Evolutionary conservation across 2,888 invertebrate genomes (phyloP).

Genomic region (Fissipunctia ypsillon): DNA sequence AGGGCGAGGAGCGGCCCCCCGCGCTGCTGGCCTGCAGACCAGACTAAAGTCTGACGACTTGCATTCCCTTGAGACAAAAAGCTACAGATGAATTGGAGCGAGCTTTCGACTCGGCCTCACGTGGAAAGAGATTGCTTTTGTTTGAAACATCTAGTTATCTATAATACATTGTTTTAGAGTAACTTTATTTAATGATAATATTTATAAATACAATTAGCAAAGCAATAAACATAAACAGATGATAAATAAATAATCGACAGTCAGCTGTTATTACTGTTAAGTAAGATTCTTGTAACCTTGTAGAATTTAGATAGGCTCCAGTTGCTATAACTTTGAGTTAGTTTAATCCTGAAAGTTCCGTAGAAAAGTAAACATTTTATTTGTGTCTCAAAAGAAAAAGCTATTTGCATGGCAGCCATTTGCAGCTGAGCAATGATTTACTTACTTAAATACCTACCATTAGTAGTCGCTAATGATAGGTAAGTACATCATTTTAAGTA

Average conservation of each 20-base stretch:
- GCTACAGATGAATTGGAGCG: constrained; percentile 85
- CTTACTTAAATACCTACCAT: too few relatives aligned
- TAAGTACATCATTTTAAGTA: not conserved
- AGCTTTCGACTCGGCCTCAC: constrained; percentile 74
- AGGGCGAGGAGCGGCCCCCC: constrained; percentile 86
- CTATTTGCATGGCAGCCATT: not conserved
- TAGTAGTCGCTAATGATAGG: not conserved
- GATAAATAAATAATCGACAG: not conserved
- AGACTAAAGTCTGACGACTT: constrained; percentile 89
- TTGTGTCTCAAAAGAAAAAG: not conserved
- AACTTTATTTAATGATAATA: not conserved
- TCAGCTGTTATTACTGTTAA: not conserved
- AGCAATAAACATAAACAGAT: not conserved
- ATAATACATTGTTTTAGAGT: not conserved
- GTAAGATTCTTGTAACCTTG: not conserved
- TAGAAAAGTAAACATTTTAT: too few relatives aligned
- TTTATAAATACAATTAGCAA: not conserved
- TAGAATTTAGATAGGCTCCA: not conserved
- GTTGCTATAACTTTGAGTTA: not conserved
- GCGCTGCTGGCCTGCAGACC: constrained; percentile 82
- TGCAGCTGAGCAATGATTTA: too few relatives aligned
- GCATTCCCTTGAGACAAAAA: constrained; percentile 89
- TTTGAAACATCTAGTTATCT: constrained; percentile 51
- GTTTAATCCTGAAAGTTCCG: not conserved
- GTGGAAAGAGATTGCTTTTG: constrained; percentile 67